These are phyloP conservation scores for Clavelina lepadiformis DNA, from an alignment of 23 tunicate genomes.

Conservation along the genomic window DNA sequence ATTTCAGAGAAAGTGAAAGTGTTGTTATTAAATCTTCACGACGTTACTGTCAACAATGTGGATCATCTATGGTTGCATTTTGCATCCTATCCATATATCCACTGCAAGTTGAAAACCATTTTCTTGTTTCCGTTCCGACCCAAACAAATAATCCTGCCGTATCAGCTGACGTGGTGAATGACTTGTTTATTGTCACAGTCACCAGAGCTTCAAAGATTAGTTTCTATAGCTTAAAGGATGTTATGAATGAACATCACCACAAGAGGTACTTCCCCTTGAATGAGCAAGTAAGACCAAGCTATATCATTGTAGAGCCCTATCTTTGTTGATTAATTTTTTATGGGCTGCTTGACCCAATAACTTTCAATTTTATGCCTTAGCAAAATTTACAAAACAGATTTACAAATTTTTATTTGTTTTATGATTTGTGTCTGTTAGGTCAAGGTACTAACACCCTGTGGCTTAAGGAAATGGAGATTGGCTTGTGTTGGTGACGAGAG, in stretches of 20 bases:
- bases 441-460: background rate
- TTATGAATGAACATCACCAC: slow-evolving; percentile 19
- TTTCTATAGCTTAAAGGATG: slow-evolving; percentile 46
- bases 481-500: slow-evolving; percentile 32
- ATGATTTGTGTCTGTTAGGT: slow-evolving; percentile 25
- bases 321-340: too few relatives aligned
- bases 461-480: background rate
- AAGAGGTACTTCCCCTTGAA: background rate
- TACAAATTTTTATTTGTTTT: too few relatives aligned
- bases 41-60: background rate
- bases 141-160: slow-evolving; percentile 6
- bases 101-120: slow-evolving; percentile 43
- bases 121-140: slow-evolving; percentile 29
- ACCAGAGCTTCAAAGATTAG: slow-evolving; percentile 27
- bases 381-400: too few relatives aligned
- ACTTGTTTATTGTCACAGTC: slow-evolving; percentile 31
- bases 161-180: slow-evolving; percentile 20
- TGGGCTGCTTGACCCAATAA: too few relatives aligned
- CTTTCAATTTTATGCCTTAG: too few relatives aligned
- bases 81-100: slow-evolving; percentile 42
- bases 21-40: slow-evolving; percentile 35
- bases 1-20: slow-evolving; percentile 28
- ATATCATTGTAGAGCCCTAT: too few relatives aligned
- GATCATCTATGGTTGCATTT: slow-evolving; percentile 21
- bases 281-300: slow-evolving; percentile 10